Conservation (phyloP, 2,797 vertebrate species). For the Helostoma temminkii region DNA sequence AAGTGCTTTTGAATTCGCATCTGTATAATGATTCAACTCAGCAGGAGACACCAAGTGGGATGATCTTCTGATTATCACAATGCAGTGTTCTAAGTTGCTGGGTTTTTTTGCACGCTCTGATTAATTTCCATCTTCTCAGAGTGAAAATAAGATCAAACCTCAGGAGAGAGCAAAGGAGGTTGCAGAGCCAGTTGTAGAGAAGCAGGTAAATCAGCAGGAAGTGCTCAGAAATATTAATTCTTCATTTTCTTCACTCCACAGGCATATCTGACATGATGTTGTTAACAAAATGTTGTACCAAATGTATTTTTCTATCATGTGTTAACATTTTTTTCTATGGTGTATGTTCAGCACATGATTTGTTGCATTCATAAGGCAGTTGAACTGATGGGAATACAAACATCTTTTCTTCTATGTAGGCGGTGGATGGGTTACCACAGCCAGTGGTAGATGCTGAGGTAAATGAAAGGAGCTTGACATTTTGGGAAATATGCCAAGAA, state of each 20-base stretch:
- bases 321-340: background rate
- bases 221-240: slow-evolving; percentile 15
- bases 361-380: slow-evolving; percentile 4
- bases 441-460: slow-evolving; percentile 73
- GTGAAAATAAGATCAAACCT: slow-evolving; percentile 62
- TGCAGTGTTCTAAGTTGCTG: background rate
- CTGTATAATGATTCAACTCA: slow-evolving; percentile 50
- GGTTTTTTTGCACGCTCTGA: slow-evolving; percentile 28
- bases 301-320: background rate
- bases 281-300: background rate
- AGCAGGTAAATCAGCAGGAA: slow-evolving; percentile 67
- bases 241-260: slow-evolving; percentile 41
- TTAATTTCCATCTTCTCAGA: slow-evolving; percentile 58
- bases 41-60: slow-evolving; percentile 55
- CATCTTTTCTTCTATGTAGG: slow-evolving; percentile 65
- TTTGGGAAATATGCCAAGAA: slow-evolving; percentile 9
- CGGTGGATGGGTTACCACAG: slow-evolving; percentile 56
- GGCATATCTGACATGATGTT: slow-evolving; percentile 31
- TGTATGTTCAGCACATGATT: background rate
- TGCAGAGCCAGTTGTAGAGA: slow-evolving; percentile 52
- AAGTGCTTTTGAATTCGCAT: slow-evolving; percentile 11
- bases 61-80: slow-evolving; percentile 18
- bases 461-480: slow-evolving; percentile 51
- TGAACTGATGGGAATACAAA: slow-evolving; percentile 27
- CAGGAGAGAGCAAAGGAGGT: slow-evolving; percentile 60